Conservation (phyloP, 2,888 invertebrate species). For the Perizoma affinitatum region DNA sequence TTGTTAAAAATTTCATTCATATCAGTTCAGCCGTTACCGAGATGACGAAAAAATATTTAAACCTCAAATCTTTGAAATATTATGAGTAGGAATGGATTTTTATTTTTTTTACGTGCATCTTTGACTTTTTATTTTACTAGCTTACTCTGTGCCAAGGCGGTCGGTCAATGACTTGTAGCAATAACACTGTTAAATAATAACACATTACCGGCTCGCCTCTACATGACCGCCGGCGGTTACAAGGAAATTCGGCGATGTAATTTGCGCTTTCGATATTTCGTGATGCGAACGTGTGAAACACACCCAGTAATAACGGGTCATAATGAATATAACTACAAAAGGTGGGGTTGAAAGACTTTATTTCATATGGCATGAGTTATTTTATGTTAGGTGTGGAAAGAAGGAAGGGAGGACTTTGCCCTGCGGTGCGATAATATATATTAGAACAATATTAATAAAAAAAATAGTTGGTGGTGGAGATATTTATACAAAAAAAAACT, state of each 20-base stretch:
- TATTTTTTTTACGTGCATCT: neutral
- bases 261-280: slow-evolving; percentile 35
- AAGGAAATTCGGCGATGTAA: slow-evolving; percentile 44
- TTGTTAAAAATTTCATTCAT: no score
- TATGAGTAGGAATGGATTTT: no score
- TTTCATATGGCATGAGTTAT: no score
- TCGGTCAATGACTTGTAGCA: slow-evolving; percentile 37
- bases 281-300: slow-evolving; percentile 34
- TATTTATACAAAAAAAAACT: no score
- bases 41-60: neutral
- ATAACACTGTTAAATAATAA: slow-evolving; percentile 54
- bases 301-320: slow-evolving; percentile 32
- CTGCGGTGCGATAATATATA: no score
- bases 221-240: slow-evolving; percentile 38
- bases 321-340: no score
- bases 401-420: no score
- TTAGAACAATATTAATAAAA: no score
- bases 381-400: no score
- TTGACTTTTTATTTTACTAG: neutral
- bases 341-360: no score
- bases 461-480: no score
- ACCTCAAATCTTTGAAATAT: neutral
- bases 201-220: slow-evolving; percentile 45
- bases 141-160: slow-evolving; percentile 22
- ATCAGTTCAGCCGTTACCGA: no score